Conservation (phyloP, 2,113 vertebrate genomes). For the Gymnogyps californianus region DNA sequence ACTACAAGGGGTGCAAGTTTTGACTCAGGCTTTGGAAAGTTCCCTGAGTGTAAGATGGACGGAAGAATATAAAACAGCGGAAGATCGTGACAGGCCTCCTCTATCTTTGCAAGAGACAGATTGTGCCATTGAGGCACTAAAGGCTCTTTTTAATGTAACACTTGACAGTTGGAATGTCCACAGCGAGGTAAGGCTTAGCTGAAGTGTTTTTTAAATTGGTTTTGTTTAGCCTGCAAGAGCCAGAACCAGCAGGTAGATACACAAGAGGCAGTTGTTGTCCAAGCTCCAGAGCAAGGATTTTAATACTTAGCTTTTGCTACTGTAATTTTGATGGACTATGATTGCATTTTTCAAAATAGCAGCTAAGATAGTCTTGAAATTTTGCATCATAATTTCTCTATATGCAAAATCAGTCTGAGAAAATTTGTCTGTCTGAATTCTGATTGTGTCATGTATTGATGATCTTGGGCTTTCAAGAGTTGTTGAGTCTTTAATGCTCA, state of each 20-base stretch:
- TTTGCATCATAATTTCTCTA: neutral
- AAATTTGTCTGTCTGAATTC: neutral
- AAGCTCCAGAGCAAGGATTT: neutral
- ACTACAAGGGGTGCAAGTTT: conserved; percentile 81
- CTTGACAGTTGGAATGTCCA: conserved; percentile 85
- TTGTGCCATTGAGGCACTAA: conserved; percentile 90
- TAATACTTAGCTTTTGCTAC: neutral
- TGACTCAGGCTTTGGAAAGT: conserved; percentile 89
- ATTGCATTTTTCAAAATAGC: neutral
- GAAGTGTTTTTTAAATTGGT: neutral
- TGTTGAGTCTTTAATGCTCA: neutral
- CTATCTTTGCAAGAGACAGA: conserved; percentile 86
- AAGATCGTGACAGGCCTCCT: conserved; percentile 75
- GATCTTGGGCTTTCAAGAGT: neutral
- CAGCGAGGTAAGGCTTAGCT: conserved; percentile 83
- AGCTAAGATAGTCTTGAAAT: neutral
- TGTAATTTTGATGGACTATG: neutral
- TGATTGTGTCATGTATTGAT: neutral
- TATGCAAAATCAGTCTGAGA: neutral
- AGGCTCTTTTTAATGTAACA: conserved; percentile 95
- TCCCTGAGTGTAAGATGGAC: conserved; percentile 88
- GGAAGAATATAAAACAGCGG: conserved; percentile 82
- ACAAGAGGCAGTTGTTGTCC: neutral
- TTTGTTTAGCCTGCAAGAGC: neutral
- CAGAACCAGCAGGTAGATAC: neutral